These are phyloP conservation scores for Centroberyx gerrardi DNA, from an alignment of 2,797 vertebrate genomes.

Conservation along the genomic window DNA sequence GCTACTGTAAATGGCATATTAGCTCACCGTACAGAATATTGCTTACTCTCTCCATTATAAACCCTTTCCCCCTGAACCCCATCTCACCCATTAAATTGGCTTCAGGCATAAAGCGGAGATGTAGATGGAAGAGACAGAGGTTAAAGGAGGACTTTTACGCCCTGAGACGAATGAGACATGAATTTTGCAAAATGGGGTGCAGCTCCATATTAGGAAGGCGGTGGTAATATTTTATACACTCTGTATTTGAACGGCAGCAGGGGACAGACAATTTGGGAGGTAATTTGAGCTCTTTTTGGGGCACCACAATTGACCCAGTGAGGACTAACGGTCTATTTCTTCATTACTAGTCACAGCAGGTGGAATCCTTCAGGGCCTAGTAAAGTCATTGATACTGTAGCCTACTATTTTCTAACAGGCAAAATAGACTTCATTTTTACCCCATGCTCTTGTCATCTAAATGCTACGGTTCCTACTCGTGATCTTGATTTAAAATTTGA, in stretches of 20 bases:
- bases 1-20: no score
- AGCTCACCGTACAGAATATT: no score
- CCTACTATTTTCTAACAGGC: slow-evolving; percentile 14
- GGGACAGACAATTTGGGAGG: slow-evolving; percentile 42
- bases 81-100: no score
- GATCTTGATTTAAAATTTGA: background rate
- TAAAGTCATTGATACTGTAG: slow-evolving; percentile 8
- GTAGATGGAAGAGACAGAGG: background rate
- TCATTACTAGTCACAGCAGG: slow-evolving; percentile 62
- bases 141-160: background rate
- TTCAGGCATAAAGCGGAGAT: background rate
- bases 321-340: slow-evolving; percentile 53
- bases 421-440: slow-evolving; percentile 8
- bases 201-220: background rate
- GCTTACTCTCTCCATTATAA: no score
- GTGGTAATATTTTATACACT: slow-evolving; percentile 1
- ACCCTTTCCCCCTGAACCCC: no score
- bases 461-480: background rate
- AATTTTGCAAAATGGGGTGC: slow-evolving; percentile 6
- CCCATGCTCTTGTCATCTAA: background rate
- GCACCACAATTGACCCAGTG: slow-evolving; percentile 35
- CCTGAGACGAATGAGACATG: background rate
- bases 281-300: slow-evolving; percentile 36
- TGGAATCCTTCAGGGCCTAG: slow-evolving; percentile 33
- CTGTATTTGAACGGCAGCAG: slow-evolving; percentile 14